A percentile compares a stretch with the other conserved stretches of the same genome.
phyloP scores from a whole-genome alignment of 2,113 vertebrate genomes.

The Astur gentilis region DNA sequence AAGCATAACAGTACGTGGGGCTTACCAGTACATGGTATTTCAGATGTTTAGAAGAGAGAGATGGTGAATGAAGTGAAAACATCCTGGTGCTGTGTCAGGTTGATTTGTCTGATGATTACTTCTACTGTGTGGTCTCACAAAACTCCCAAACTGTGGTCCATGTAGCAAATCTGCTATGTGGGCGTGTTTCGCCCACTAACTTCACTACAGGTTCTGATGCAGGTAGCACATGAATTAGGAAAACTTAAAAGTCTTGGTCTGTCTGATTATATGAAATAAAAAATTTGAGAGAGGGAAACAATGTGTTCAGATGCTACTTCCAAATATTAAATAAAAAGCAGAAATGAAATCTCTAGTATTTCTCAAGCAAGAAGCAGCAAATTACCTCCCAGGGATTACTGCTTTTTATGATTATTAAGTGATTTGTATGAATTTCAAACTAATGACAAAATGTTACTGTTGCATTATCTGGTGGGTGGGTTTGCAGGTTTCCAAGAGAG shows the following conservation, averaged over 20 bases:
- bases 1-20: fast-evolving
- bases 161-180: not conserved
- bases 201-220: not conserved
- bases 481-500: not conserved
- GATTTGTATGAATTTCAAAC: not conserved
- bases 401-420: not conserved
- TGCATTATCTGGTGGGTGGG: not conserved
- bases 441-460: not conserved
- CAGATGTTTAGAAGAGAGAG: not conserved
- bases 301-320: not conserved
- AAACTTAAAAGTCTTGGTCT: not conserved
- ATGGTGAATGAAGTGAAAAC: not conserved
- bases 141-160: not conserved
- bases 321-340: not conserved
- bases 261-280: not conserved
- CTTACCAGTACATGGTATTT: not conserved
- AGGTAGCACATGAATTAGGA: not conserved
- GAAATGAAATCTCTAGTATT: not conserved
- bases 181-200: not conserved
- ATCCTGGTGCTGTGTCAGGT: not conserved
- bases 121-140: not conserved
- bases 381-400: not conserved
- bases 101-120: not conserved
- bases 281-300: not conserved
- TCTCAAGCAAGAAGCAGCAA: not conserved